phyloP scores from a whole-genome alignment of 2,113 vertebrate species.

The Pholis gunnellus region DNA sequence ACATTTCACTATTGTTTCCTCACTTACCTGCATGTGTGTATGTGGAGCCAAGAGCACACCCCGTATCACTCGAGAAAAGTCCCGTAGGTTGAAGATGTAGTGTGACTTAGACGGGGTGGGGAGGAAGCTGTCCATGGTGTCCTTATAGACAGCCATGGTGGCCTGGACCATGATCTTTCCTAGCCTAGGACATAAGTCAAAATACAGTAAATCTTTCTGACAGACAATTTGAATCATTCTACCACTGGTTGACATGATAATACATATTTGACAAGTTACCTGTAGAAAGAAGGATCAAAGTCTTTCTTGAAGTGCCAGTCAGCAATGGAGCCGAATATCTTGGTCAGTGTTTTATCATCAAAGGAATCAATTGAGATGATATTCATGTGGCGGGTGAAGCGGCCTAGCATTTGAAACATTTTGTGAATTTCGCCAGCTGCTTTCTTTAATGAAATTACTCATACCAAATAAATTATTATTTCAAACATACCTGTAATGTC shows the following conservation, averaged over 20 bases:
- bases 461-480: background rate
- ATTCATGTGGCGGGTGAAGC: slow-evolving; percentile 93
- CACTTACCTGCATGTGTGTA: slow-evolving; percentile 89
- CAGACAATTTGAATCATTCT: background rate
- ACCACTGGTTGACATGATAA: background rate
- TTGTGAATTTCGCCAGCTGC: background rate
- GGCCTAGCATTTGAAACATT: slow-evolving; percentile 80
- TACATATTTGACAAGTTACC: slow-evolving; percentile 76
- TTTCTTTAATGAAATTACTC: background rate
- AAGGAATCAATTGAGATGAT: slow-evolving; percentile 90
- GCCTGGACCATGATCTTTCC: slow-evolving; percentile 92
- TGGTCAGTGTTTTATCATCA: slow-evolving; percentile 89
- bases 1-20: background rate
- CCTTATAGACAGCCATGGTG: slow-evolving; percentile 89
- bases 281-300: slow-evolving; percentile 87
- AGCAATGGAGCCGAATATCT: slow-evolving; percentile 90
- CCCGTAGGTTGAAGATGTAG: slow-evolving; percentile 94
- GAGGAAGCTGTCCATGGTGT: slow-evolving; percentile 89
- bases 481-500: slow-evolving; percentile 89
- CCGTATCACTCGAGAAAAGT: slow-evolving; percentile 91
- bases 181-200: slow-evolving; percentile 76
- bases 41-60: slow-evolving; percentile 91
- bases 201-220: slow-evolving; percentile 2
- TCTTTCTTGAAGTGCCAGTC: slow-evolving; percentile 94
- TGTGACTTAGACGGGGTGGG: slow-evolving; percentile 96